Base-by-base conservation (phyloP, 2,888 invertebrate genomes). In the Gastracanthus pulcherrimus region DNA sequence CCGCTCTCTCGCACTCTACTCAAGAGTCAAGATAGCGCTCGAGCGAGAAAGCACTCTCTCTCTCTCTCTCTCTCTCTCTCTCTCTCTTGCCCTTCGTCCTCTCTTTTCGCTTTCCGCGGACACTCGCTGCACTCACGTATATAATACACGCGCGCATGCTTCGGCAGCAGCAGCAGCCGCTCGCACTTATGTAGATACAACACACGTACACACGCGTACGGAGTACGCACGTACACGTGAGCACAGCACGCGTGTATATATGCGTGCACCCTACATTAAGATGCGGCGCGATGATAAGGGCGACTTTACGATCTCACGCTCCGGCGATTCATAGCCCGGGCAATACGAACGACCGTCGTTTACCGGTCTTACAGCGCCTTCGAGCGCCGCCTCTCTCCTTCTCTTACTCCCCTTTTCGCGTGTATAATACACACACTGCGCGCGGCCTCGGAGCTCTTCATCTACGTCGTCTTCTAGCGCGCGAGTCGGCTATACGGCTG, bases 271-370 rank as follows among this genome's bases (percentile, higher is more conserved):
- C 86, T 87, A 88, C 90, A 90, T 90, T 90, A 90, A 91, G 91
- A 91, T 91, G 88, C 88, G 89, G 86, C 86, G n/a, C 87, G 88
- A 85, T 90, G 90, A 91, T 91, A 91, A 90, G 89, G 85, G 86
- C 86, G 88, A 89, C 90, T 91, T 91, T 91, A 91, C 89, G 91
- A 91, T 91, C 91, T 89, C 89, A 89, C 90, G 90, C 90, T 90
- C 87, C 87, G 89, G 87, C 89, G 90, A 90, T 90, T 90, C 90
- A 90, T 89, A 89, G 89, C 88, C 64, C 86, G 81, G 85, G 84
- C 89, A 87, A 90, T 89, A 89, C 87, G 87, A 88, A 87, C 88
- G 85, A 84, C 81, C 88, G 87, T 86, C 87, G 89, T 88, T 89
- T 87, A 88, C 87, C 85, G 87, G 86, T 87, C 87, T 87, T 88